These are phyloP conservation scores for Astreopora myriophthalma DNA, from an alignment of 64 coral and sea anemone species.

Conservation along the genomic window DNA sequence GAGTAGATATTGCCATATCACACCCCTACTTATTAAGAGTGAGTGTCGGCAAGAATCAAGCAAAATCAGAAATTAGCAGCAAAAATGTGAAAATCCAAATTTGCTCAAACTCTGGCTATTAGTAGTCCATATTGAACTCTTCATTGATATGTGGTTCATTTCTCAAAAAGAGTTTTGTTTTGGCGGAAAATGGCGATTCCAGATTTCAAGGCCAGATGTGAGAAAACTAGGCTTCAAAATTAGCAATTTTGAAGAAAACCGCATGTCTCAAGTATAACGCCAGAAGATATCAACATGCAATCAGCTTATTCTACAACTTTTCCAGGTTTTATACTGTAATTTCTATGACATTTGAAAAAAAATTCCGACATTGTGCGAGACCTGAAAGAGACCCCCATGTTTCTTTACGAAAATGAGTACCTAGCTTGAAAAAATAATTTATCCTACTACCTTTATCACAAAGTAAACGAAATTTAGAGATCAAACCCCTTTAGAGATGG, in stretches of 20 bases:
- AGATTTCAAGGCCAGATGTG: neutral
- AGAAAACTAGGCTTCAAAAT: neutral
- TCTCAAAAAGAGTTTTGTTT: conserved; percentile 4
- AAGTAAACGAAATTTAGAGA: neutral
- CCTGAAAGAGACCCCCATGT: neutral
- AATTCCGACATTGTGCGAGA: neutral
- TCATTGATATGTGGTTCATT: conserved; percentile 8
- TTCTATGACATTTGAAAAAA: neutral
- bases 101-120: neutral
- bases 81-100: neutral
- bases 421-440: neutral
- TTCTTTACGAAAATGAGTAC: neutral
- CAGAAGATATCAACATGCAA: neutral
- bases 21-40: too few relatives aligned
- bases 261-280: neutral
- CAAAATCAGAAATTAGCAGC: neutral
- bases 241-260: conserved; percentile 5
- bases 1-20: too few relatives aligned
- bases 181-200: neutral
- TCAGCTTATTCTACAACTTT: conserved; percentile 14
- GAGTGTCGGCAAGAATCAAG: neutral
- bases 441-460: neutral
- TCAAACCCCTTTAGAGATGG: neutral
- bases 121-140: conserved; percentile 4
- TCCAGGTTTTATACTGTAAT: neutral